Percentiles rank a stretch among this genome's conserved stretches.
Conservation (phyloP, 1,140 invertebrate species). For the Bombus haemorrhoidalis region DNA sequence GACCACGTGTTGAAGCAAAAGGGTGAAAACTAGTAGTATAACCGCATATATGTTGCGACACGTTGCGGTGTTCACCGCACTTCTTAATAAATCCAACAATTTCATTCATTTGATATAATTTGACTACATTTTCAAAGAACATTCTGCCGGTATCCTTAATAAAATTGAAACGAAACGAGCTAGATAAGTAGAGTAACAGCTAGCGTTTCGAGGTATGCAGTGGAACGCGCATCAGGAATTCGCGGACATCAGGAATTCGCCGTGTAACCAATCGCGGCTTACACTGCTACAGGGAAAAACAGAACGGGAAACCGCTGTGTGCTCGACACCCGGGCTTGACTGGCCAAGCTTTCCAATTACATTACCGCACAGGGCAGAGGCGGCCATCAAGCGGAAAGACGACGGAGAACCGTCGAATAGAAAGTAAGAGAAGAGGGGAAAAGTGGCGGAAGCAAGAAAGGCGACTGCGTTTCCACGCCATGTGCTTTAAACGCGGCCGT, state of each 20-base stretch:
- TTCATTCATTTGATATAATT: background rate
- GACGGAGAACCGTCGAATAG: background rate
- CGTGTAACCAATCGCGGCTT: conserved; percentile 9
- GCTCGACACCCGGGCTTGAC: background rate
- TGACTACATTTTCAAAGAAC: background rate
- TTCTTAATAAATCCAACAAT: background rate
- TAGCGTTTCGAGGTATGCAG: conserved; percentile 1
- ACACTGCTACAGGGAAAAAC: conserved; percentile 34
- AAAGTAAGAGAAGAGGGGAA: background rate
- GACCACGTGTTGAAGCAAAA: background rate
- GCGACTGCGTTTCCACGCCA: conserved; percentile 37
- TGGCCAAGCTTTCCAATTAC: conserved; percentile 49
- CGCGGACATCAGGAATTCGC: conserved; percentile 15
- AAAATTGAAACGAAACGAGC: background rate
- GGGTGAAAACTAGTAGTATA: background rate
- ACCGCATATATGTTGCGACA: background rate
- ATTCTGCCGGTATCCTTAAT: background rate
- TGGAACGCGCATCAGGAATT: conserved; percentile 22
- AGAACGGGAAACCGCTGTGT: background rate
- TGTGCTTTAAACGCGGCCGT: conserved; percentile 40
- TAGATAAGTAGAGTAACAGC: background rate
- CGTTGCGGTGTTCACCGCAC: too few species aligned
- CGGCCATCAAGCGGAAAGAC: background rate
- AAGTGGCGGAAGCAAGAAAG: background rate
- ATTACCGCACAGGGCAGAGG: conserved; percentile 16